Percentiles rank a stretch among this genome's conserved stretches.
phyloP scores from a whole-genome alignment of 2,888 invertebrate species.

The Phytoseiulus persimilis region DNA sequence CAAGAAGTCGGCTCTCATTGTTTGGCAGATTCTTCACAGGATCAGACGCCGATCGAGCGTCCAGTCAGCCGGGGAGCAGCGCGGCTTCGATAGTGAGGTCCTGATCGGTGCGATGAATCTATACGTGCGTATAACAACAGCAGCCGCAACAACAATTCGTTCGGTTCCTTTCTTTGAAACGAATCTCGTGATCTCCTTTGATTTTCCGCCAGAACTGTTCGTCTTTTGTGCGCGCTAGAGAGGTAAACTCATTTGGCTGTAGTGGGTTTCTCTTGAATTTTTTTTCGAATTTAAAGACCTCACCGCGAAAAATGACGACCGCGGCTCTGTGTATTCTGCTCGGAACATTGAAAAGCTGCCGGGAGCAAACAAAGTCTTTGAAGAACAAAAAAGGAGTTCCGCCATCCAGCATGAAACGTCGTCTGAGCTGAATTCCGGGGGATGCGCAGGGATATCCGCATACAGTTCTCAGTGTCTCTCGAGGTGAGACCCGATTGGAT shows the following conservation, averaged over 20 bases:
- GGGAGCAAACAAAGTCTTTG: background rate
- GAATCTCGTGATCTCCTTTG: background rate
- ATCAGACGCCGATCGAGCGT: background rate
- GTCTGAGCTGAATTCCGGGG: background rate
- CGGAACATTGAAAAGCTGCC: background rate
- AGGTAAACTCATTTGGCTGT: background rate
- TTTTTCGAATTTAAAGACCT: background rate
- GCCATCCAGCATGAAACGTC: background rate
- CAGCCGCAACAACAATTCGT: background rate
- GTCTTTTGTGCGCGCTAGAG: background rate
- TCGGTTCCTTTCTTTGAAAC: background rate
- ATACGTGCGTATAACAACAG: background rate
- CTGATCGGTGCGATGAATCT: slow-evolving; percentile 5
- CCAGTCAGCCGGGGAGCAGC: background rate
- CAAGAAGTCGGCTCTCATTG: background rate
- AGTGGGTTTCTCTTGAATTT: background rate
- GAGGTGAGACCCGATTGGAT: too few relatives aligned
- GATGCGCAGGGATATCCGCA: background rate
- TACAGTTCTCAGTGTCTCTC: background rate
- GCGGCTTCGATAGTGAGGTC: background rate
- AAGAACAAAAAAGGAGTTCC: background rate
- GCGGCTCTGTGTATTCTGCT: background rate
- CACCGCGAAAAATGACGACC: slow-evolving; percentile 5
- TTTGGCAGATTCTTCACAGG: background rate
- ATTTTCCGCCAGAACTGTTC: background rate